Base-by-base conservation (phyloP, 1,140 invertebrate genomes). In the Branchinecta lynchi region DNA sequence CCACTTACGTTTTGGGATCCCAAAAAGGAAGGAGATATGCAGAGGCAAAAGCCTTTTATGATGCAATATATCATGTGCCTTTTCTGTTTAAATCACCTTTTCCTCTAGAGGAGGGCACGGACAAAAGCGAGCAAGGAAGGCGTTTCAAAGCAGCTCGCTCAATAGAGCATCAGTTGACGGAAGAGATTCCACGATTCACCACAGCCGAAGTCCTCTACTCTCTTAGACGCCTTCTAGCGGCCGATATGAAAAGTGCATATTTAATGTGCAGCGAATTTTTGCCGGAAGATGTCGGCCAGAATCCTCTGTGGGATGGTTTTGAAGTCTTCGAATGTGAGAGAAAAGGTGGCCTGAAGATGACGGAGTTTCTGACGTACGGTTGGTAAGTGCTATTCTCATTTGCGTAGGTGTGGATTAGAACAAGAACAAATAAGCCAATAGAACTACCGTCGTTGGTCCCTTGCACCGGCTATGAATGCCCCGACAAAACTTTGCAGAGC, bases 341-440 rank as follows among this genome's bases (percentile, higher is more conserved):
- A 73, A 93, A 94, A 80, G 93, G 93, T 20, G 93, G 94, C 0
- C 77, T 91, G 45, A 84, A 85, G 73, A 80, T 96, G 5, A 89
- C 87, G 7, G 85, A 89, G 70, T 89, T 88, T 80, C 82, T 96
- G 15, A 87, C 88, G 68, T 95, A 89, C 78, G 87, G 88, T 76
- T 93, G 93, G 89, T 90, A 81, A 81, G 78, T 80, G 32, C 15
- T 15, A 43, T 67, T 67, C 12, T 66, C 9, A 70, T 46, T 73
- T 32, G 32, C 2, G 5, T 3, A 32, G 32, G 5, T 3, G 5
- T 32, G 1, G 32, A 32, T 32, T 32, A 32, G 32, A 32, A 32
- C 32, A 32, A 32, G 32, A 32, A 32, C 32, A 32, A 32, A 5
- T 1, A 32, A 32, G 32, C 5, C 32, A 32, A 5, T 32, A 32